phyloP scores from a whole-genome alignment of 2,888 invertebrate genomes.

The Anthrax anthrax region DNA sequence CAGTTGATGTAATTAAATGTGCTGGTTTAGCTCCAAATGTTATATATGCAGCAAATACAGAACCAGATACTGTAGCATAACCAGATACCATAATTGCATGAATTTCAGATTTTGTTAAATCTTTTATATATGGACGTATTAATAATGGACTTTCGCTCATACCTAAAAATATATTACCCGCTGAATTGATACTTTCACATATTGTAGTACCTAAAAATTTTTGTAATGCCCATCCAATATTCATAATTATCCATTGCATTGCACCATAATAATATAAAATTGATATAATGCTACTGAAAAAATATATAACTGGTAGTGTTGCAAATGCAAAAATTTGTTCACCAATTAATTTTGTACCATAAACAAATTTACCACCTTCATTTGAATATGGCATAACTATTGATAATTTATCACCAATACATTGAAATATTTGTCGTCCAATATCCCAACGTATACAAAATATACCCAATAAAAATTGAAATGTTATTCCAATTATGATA shows the following conservation, averaged over 20 bases:
- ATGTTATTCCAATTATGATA: constrained; percentile 60
- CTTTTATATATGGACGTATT: constrained; percentile 71
- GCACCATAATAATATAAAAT: constrained; percentile 78
- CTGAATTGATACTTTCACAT: constrained; percentile 84
- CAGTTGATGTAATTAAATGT: constrained; percentile 80
- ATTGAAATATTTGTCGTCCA: constrained; percentile 51
- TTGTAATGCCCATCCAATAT: constrained; percentile 65
- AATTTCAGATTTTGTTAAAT: constrained; percentile 76
- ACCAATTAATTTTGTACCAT: constrained; percentile 51
- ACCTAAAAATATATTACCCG: constrained; percentile 89
- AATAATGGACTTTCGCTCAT: constrained; percentile 84
- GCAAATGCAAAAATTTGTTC: constrained; percentile 68
- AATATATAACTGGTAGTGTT: constrained; percentile 83
- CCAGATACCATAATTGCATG: constrained; percentile 90
- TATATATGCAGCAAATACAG: constrained; percentile 86
- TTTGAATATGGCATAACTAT: constrained; percentile 66
- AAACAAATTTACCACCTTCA: constrained; percentile 73
- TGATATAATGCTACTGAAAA: constrained; percentile 83
- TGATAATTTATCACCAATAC: constrained; percentile 48
- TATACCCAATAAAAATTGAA: constrained; percentile 76
- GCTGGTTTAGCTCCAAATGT: constrained; percentile 76
- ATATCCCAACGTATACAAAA: constrained; percentile 72
- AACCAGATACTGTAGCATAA: constrained; percentile 89
- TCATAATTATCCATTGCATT: constrained; percentile 72
- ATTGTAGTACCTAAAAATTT: constrained; percentile 71